A percentile compares a stretch with the other conserved stretches of the same genome.
Evolutionary conservation across 2,113 vertebrate genomes (phyloP).

Genomic region (Probosciger aterrimus): DNA sequence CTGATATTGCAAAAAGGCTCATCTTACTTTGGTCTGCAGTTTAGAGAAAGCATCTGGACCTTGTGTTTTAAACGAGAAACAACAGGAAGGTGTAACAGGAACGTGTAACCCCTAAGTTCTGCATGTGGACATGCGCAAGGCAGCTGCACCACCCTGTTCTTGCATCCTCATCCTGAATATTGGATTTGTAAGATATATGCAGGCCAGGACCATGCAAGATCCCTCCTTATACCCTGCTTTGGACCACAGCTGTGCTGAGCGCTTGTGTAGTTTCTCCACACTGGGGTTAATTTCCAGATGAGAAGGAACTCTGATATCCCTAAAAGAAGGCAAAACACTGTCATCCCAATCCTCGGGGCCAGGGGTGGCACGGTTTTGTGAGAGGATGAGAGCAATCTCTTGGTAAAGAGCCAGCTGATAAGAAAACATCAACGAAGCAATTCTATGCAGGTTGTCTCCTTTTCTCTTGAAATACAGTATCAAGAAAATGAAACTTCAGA

Average conservation of each 20-base stretch:
- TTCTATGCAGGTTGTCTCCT: conserved; percentile 53
- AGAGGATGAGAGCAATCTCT: conserved; percentile 63
- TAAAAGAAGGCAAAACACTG: background rate
- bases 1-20: background rate
- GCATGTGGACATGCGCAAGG: background rate
- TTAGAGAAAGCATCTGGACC: background rate
- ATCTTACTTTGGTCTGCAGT: background rate
- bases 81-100: background rate
- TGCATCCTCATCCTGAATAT: background rate
- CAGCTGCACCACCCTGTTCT: background rate
- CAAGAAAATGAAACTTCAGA: conserved; percentile 43
- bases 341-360: conserved; percentile 23
- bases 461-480: conserved; percentile 58
- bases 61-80: background rate
- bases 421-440: conserved; percentile 51
- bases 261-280: background rate
- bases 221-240: background rate
- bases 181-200: background rate
- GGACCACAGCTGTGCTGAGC: background rate
- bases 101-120: background rate
- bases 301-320: conserved; percentile 21
- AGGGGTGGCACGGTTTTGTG: conserved; percentile 50
- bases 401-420: conserved; percentile 46
- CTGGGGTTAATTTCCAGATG: conserved; percentile 31
- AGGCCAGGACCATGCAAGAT: background rate